Conservation (phyloP, 2,888 invertebrate genomes). For the Tetranychus piercei region DNA sequence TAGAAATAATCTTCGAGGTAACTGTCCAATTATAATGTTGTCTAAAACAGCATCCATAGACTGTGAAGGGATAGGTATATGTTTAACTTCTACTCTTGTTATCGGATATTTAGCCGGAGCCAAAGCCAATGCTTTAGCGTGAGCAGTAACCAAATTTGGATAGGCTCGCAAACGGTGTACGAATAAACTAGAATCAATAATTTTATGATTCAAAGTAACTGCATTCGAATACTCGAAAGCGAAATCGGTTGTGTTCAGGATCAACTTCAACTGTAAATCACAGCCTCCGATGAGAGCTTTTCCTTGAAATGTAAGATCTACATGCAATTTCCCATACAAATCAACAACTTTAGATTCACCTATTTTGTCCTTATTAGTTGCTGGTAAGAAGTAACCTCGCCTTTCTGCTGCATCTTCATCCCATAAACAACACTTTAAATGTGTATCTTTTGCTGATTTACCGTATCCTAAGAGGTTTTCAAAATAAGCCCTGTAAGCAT, state of each 20-base stretch:
- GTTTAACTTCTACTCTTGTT: not conserved
- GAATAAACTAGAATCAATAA: not conserved
- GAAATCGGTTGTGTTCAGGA: constrained; percentile 7
- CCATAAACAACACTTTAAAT: not conserved
- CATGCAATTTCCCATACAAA: not conserved
- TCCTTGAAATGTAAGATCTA: constrained; percentile 4
- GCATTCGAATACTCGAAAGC: not conserved
- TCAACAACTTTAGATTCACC: not conserved
- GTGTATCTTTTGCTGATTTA: not conserved
- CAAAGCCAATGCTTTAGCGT: not conserved
- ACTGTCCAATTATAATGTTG: not conserved
- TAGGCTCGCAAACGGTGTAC: not conserved
- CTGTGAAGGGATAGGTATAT: not conserved
- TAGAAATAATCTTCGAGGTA: constrained; percentile 8
- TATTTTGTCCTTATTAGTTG: not conserved
- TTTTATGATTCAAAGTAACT: too few species aligned
- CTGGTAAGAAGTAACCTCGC: not conserved
- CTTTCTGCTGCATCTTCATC: not conserved
- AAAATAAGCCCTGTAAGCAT: constrained; percentile 7
- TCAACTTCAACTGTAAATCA: not conserved
- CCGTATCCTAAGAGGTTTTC: not conserved
- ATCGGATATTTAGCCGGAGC: constrained; percentile 6
- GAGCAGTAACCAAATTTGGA: not conserved
- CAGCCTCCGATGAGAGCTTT: constrained; percentile 7
- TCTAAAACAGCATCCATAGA: not conserved